phyloP scores from a whole-genome alignment of 2,113 vertebrate genomes.

The Trichechus manatus region DNA sequence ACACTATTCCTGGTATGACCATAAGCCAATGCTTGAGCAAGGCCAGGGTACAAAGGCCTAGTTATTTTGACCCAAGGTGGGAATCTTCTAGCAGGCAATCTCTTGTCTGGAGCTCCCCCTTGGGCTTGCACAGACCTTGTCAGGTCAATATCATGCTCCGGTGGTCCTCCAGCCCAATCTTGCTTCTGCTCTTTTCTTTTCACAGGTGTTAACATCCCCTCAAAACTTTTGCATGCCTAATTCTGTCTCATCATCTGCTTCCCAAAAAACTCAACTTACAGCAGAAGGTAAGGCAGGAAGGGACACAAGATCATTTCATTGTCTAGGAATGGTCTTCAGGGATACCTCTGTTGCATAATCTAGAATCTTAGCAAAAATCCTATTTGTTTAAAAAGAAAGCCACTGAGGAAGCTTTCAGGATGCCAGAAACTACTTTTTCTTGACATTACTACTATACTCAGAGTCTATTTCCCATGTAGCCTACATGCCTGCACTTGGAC shows the following conservation, averaged over 20 bases:
- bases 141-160: neutral
- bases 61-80: neutral
- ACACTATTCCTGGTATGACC: too few relatives aligned
- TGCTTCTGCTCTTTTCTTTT: neutral
- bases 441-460: neutral
- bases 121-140: too few relatives aligned
- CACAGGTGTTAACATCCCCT: neutral
- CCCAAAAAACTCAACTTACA: neutral
- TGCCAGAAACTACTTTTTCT: neutral
- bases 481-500: neutral
- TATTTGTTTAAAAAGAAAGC: neutral
- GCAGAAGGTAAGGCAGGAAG: neutral
- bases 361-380: constrained; percentile 9
- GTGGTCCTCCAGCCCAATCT: neutral
- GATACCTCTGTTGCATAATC: neutral
- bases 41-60: neutral
- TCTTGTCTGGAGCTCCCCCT: neutral
- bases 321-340: neutral
- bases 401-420: neutral
- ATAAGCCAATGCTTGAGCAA: neutral
- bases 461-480: too few relatives aligned
- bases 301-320: neutral
- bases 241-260: neutral
- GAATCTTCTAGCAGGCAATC: neutral
- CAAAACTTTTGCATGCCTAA: neutral